Percentiles rank a stretch among this genome's conserved stretches.
These are phyloP conservation scores for Hoplodrina ambigua DNA, from an alignment of 2,888 invertebrate species.

Conservation along the genomic window DNA sequence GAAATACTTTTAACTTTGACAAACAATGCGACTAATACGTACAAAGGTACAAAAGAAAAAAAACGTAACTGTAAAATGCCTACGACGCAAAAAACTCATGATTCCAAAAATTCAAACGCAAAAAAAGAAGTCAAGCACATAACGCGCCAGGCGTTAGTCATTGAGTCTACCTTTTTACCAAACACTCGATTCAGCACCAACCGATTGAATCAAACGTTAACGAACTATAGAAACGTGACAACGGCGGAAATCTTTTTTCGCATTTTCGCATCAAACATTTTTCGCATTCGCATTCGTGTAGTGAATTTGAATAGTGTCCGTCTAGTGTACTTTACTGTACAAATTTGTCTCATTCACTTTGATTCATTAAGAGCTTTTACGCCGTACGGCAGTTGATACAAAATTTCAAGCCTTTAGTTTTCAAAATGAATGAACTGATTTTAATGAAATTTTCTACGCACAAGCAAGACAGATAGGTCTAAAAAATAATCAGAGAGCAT, in stretches of 20 bases:
- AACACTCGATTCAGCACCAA: slow-evolving; percentile 67
- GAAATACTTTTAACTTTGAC: background rate
- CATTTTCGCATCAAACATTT: slow-evolving; percentile 63
- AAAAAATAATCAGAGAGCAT: too few relatives aligned
- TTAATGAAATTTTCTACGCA: too few relatives aligned
- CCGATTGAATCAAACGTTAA: slow-evolving; percentile 73
- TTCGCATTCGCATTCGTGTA: slow-evolving; percentile 58
- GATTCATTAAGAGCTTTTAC: slow-evolving; percentile 46
- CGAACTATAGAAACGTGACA: slow-evolving; percentile 76
- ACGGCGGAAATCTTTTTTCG: slow-evolving; percentile 66
- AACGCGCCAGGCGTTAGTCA: slow-evolving; percentile 59
- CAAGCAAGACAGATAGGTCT: too few relatives aligned
- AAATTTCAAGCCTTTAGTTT: too few relatives aligned
- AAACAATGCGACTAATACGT: background rate
- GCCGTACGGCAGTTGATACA: too few relatives aligned
- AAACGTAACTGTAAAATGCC: background rate
- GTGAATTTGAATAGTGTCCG: slow-evolving; percentile 63
- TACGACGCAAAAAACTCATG: background rate
- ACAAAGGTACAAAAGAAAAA: background rate
- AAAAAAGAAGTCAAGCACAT: slow-evolving; percentile 37
- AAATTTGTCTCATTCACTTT: slow-evolving; percentile 54
- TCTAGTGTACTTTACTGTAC: slow-evolving; percentile 28
- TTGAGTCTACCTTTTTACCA: slow-evolving; percentile 61
- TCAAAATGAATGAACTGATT: too few relatives aligned
- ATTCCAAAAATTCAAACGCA: slow-evolving; percentile 28